Evolutionary conservation across 2,113 vertebrate genomes (phyloP).

Genomic region (Rostratula benghalensis): DNA sequence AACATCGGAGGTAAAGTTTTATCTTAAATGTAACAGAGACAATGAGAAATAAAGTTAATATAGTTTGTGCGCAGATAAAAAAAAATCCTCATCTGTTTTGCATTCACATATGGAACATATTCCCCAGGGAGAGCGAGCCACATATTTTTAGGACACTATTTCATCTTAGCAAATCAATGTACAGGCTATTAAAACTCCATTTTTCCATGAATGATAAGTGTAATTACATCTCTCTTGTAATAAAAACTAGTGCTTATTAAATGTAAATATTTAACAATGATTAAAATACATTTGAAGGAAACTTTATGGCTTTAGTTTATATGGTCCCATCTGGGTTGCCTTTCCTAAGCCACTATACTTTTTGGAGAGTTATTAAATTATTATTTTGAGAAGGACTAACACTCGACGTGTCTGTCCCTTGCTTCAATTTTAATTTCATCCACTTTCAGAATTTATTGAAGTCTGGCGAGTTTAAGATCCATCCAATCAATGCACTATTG

Average conservation of each 20-base stretch:
- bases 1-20: conserved; percentile 37
- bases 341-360: conserved; percentile 72
- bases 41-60: not conserved
- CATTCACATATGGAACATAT: conserved; percentile 57
- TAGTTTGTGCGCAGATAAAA: not conserved
- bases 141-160: conserved; percentile 72
- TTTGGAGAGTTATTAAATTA: conserved; percentile 76
- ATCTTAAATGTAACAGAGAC: conserved; percentile 5
- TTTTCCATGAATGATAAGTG: conserved; percentile 77
- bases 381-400: conserved; percentile 77
- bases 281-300: conserved; percentile 79
- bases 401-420: conserved; percentile 57
- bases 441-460: conserved; percentile 67
- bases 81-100: conserved; percentile 51
- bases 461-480: conserved; percentile 29
- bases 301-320: conserved; percentile 82
- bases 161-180: conserved; percentile 76
- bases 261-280: conserved; percentile 84
- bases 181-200: conserved; percentile 75
- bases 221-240: conserved; percentile 76
- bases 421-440: conserved; percentile 69
- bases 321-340: conserved; percentile 77
- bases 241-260: conserved; percentile 80
- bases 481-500: conserved; percentile 25
- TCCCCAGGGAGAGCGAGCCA: conserved; percentile 4